Base-by-base conservation (phyloP, 92 coral and sea anemone species). In the Metridium senile region DNA sequence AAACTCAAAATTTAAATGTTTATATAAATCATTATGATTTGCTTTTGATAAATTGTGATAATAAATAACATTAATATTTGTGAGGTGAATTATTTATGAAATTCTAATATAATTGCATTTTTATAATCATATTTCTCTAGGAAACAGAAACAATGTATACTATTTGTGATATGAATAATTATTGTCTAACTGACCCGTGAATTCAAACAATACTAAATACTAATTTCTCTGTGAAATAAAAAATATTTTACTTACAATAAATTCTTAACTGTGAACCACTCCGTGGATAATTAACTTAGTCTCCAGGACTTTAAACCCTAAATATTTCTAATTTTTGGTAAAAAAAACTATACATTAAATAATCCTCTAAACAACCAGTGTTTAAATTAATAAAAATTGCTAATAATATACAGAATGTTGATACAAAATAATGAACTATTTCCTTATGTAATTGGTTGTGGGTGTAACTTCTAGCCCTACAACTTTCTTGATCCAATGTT, bases 331-430 rank as follows among this genome's bases (percentile, higher is more conserved):
- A 18, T 69, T 23, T 26, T 26, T 59, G 2, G 10, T 59, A 59
- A 8, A 59, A 59, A 59, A 13, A 54, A 39, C 13, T 3, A 4
- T 54, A n/a, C n/a, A 20, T 16, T 2, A 54, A 54, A 54, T 21
- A 16, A 54, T 16, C 17, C 16, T 11, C 34, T 21, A 70, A 52
- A 70, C 75, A 52, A 70, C 75, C 75, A 46, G 75, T 70, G 75
- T 70, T 51, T 29, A 70, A 70, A 22, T 0, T 20, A 69, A 69
- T 19, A 69, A 32, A 22, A 66, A 66, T 66, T 21, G 21, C 26
- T 3, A 47, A 69, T 69, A 32, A 66, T 16, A 31, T 18, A 20
- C 18, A 64, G 30, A 26, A 63, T 54, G 3, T 54, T 54, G 61
- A 3, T 3, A n/a, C 20, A 3, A 10, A 54, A 54, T 54, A 54